A percentile compares a stretch with the other conserved stretches of the same genome.
phyloP scores from a whole-genome alignment of 1,140 invertebrate species.

The Cyrtorhinus lividipennis region DNA sequence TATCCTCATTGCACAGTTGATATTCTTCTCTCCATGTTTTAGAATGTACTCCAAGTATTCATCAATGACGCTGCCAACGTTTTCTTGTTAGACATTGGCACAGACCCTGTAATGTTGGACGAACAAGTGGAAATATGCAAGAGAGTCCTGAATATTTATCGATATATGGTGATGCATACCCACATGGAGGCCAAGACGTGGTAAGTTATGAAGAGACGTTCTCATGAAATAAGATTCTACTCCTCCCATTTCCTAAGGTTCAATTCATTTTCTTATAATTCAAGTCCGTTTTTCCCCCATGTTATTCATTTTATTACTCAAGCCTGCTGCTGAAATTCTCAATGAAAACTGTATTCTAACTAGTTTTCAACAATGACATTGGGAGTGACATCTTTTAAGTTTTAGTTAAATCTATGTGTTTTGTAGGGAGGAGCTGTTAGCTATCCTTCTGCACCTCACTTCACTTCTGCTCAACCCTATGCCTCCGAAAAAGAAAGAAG shows the following conservation, averaged over 20 bases:
- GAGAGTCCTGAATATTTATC: constrained; percentile 88
- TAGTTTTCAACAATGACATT: no score
- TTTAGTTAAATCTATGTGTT: no score
- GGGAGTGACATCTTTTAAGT: no score
- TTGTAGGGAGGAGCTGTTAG: constrained; percentile 65
- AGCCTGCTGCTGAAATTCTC: no score
- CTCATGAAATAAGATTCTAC: not conserved
- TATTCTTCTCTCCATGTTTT: no score
- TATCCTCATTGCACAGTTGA: no score
- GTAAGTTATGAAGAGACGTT: no score
- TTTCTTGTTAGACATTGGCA: constrained; percentile 59
- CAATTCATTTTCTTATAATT: not conserved
- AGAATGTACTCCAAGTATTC: constrained; percentile 86
- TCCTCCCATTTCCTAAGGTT: constrained; percentile 31
- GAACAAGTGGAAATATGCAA: constrained; percentile 95
- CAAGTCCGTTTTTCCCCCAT: not conserved
- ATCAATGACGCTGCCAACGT: constrained; percentile 92
- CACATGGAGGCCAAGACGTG: constrained; percentile 82
- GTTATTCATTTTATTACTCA: not conserved
- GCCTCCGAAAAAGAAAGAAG: constrained; percentile 55
- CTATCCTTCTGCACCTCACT: constrained; percentile 83
- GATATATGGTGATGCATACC: constrained; percentile 94
- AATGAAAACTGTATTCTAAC: no score
- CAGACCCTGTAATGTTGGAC: constrained; percentile 44
- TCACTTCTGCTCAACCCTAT: constrained; percentile 70